Percentiles rank a stretch among this genome's conserved stretches.
phyloP scores from a whole-genome alignment of 2,797 vertebrate species.

The Xerus rutilus region DNA sequence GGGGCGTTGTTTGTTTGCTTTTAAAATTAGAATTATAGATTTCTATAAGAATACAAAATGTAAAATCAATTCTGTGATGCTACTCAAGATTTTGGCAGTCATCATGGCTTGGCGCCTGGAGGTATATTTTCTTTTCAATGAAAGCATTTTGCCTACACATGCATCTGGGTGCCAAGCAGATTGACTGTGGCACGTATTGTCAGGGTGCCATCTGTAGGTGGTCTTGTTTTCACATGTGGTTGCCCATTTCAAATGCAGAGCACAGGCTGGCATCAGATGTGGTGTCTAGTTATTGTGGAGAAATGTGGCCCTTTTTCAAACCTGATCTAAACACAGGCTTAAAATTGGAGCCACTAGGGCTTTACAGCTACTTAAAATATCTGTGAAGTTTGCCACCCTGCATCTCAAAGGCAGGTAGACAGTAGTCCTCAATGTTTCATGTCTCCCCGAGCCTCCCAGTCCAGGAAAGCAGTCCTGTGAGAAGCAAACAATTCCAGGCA shows the following conservation, averaged over 20 bases:
- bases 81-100: constrained; percentile 80
- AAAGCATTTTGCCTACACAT: constrained; percentile 90
- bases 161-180: constrained; percentile 88
- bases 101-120: constrained; percentile 76
- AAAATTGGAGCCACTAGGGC: constrained; percentile 75
- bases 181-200: constrained; percentile 85
- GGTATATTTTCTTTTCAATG: constrained; percentile 80
- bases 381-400: constrained; percentile 67
- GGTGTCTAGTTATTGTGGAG: constrained; percentile 63
- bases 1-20: not conserved
- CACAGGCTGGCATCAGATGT: constrained; percentile 73
- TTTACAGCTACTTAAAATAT: constrained; percentile 81
- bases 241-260: constrained; percentile 78
- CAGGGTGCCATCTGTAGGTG: constrained; percentile 83
- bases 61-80: constrained; percentile 75
- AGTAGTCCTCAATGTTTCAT: constrained; percentile 45
- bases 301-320: constrained; percentile 74
- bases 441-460: not conserved
- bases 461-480: not conserved
- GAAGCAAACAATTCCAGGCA: not conserved
- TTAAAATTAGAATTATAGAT: constrained; percentile 46
- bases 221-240: constrained; percentile 83
- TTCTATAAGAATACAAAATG: constrained; percentile 74
- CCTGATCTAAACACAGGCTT: constrained; percentile 74
- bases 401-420: constrained; percentile 73